Evolutionary conservation across 35 echinoderm and acorn worm species (phyloP), one percentile per base, ranked within the genome.

Genomic region (Strongylocentrotus purpuratus): DNA sequence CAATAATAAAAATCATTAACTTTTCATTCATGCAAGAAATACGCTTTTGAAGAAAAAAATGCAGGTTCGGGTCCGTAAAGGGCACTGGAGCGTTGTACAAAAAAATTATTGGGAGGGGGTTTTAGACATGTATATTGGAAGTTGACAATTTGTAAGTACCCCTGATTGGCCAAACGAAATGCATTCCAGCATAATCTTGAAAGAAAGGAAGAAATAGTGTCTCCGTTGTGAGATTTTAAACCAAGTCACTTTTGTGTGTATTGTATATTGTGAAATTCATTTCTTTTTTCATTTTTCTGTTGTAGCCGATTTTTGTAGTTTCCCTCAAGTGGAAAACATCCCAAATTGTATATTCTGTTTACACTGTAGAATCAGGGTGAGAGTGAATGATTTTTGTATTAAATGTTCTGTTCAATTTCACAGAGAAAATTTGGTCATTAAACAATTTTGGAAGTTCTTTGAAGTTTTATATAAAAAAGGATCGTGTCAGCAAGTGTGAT

Each of bases 401-500:
- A 93, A 93, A 93, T 46, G 87, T 93, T 50, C 11, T 28, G 46
- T 93, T 50, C 46, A 93, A 93, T 93, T 93, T 93, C 91, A 93
- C 45, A 46, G 31, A 46, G 32, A 46, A 14, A 32, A 32, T 93
- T 46, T 50, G 45, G 48, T 58, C 45, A 50, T 93, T 50, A 93
- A 93, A 93, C 91, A 93, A 93, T 93, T 93, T 93, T 93, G 91
- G 48, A 93, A 93, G 91, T 93, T 93, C 91, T 93, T 93, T 93
- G 91, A 93, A 93, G 91, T 93, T 93, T 93, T 93, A 93, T 93
- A 93, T 46, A 93, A 55, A 89, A 32, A 25, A 41, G 35, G 11
- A 59, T 46, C 18, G 45, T 35, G 7, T 45, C 85, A 9, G 14
- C 12, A 6, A 86, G 28, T 31, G n/a, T 86, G 0, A 18, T 86